A percentile compares a stretch with the other conserved stretches of the same genome.
These are phyloP conservation scores for Pediacus dermestoides DNA, from an alignment of 2,888 invertebrate species.

Conservation along the genomic window DNA sequence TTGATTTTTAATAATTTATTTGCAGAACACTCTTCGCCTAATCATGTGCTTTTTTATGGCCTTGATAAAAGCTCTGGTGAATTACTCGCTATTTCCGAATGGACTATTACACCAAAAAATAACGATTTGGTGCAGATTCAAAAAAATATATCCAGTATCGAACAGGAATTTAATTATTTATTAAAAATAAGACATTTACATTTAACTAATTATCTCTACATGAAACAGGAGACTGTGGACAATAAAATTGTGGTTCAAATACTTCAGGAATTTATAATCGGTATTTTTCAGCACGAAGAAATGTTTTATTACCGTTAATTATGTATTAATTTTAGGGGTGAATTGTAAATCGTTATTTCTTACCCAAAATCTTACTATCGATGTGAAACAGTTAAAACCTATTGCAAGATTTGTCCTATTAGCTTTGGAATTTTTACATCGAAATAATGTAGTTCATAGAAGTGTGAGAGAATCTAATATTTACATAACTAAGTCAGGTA, in stretches of 20 bases:
- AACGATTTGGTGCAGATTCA: conserved; percentile 47
- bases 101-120: conserved; percentile 58
- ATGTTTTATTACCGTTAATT: conserved; percentile 5
- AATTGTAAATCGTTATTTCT: conserved; percentile 52
- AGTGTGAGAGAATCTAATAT: conserved; percentile 74
- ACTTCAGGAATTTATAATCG: conserved; percentile 65
- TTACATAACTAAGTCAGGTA: conserved; percentile 65
- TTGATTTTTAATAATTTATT: conserved; percentile 11
- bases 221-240: conserved; percentile 60
- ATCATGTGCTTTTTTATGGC: conserved; percentile 71
- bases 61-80: conserved; percentile 73
- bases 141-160: conserved; percentile 63
- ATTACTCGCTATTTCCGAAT: conserved; percentile 70
- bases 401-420: conserved; percentile 70
- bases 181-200: conserved; percentile 67
- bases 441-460: conserved; percentile 77
- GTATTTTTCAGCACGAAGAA: conserved; percentile 34
- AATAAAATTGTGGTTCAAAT: conserved; percentile 64
- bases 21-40: conserved; percentile 69
- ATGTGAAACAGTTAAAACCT: conserved; percentile 58
- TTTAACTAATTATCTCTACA: conserved; percentile 72
- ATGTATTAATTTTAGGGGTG: conserved; percentile 34
- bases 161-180: conserved; percentile 74
- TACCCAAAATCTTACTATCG: conserved; percentile 52
- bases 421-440: conserved; percentile 75